Base-by-base conservation (phyloP, 2,113 vertebrate genomes). In the Grammomys dolichurus region DNA sequence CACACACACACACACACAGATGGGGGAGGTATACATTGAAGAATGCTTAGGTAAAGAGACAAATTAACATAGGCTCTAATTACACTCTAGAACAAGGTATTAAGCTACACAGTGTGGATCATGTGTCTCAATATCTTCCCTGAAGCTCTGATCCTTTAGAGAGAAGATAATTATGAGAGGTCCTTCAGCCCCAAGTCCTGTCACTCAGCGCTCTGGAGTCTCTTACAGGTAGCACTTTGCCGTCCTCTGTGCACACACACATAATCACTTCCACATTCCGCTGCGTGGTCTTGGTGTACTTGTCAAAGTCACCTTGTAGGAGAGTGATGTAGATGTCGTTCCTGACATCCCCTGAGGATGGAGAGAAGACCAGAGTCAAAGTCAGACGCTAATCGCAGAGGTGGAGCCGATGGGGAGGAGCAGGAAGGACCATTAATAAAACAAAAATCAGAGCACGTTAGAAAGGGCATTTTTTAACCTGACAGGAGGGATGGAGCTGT, bases 301-400 rank as follows among this genome's bases (percentile, higher is more conserved):
- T 99, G 98, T 99, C 99, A 76, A 99, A 99, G 98, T 99, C 99
- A 43, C 99, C 99, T 4, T 98, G 98, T 60, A 99, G 95, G 95
- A 99, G 91, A 9, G 99, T 99, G 94, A 99, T 98, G 97, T 99
- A 99, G 97, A 99, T 99, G 98, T 99, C 99, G 54, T 99, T 99
- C 96, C 99, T 99, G 91, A 99, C 99, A 94, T 99, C 99, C 46
- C 99, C 99, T 99, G 72, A 69, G 69, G 75, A 92, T 81, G 94
- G 72, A 98, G 96, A 98, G 20, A 96, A 98, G 22, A 0, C 11
- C 67, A 91, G 90, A 89, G 82, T 95, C 90, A 97, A 22, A 43
- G 43, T 28, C 36, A 91, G 60, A 85, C 33, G 12, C 17, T 89
- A n/a, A 77, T 33, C n/a, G 1, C 60, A 22, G 54, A 60, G 54